Conservation (phyloP, 2,113 vertebrate species). For the Prionailurus viverrinus region DNA sequence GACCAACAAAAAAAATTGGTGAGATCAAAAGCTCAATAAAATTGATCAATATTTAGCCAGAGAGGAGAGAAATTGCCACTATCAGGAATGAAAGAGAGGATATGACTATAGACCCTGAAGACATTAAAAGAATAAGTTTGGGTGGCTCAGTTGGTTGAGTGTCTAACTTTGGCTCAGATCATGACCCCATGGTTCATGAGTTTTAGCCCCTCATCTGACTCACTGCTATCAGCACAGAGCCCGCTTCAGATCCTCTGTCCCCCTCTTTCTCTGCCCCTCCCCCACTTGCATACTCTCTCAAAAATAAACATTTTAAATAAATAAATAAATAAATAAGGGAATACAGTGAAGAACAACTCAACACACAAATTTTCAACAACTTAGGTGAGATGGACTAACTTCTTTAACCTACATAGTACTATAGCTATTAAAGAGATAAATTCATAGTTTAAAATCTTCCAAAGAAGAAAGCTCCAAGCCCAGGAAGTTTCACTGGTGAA, state of each 20-base stretch:
- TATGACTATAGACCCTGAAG: background rate
- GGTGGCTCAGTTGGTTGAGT: too few species aligned
- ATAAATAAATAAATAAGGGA: background rate
- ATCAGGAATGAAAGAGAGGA: background rate
- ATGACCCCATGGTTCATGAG: too few species aligned
- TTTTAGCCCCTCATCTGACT: too few species aligned
- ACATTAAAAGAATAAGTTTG: too few species aligned
- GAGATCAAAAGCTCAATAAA: conserved; percentile 14
- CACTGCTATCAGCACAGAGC: too few species aligned
- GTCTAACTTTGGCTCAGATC: too few species aligned
- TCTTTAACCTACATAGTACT: background rate
- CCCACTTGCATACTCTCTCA: too few species aligned
- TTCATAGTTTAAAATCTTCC: background rate
- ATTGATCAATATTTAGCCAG: background rate
- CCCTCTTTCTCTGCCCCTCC: too few species aligned
- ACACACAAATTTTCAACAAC: background rate
- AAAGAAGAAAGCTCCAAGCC: background rate
- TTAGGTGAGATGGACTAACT: background rate
- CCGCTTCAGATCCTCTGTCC: too few species aligned
- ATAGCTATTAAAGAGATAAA: background rate
- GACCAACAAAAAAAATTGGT: background rate
- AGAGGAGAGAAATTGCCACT: background rate
- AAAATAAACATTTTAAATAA: too few species aligned
- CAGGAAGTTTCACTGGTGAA: background rate
- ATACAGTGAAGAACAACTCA: background rate